These are phyloP conservation scores for Chelonus insularis DNA, from an alignment of 1,140 invertebrate species.

Conservation along the genomic window DNA sequence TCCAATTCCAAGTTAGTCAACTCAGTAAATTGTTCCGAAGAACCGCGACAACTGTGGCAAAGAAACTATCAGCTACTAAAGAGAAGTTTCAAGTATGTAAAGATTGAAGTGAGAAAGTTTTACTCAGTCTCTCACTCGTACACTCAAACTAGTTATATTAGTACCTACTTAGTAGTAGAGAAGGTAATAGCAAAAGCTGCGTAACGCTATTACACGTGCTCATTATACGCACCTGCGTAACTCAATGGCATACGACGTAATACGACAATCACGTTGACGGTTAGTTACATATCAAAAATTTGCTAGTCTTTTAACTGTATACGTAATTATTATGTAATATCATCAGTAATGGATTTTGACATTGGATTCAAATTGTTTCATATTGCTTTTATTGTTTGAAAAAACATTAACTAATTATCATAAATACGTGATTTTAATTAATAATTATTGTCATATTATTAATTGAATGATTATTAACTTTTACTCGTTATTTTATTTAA, in stretches of 20 bases:
- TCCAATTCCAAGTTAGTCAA: neutral
- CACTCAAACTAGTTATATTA: constrained; percentile 17
- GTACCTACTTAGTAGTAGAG: neutral
- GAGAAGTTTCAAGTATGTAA: neutral
- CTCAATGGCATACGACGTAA: constrained; percentile 25
- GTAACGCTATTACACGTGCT: constrained; percentile 26
- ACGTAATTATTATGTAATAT: neutral
- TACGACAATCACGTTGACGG: constrained; percentile 17
- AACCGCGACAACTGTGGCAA: neutral
- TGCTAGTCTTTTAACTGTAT: neutral
- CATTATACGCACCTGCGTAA: constrained; percentile 30
- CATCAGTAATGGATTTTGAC: no score
- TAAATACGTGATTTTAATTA: no score
- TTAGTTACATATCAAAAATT: neutral
- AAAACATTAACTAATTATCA: no score
- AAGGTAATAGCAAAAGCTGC: constrained; percentile 13
- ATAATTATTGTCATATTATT: no score
- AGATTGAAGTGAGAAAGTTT: constrained; percentile 20
- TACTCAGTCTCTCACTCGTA: neutral
- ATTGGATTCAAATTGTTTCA: no score
- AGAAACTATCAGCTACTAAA: constrained; percentile 7
- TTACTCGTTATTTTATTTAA: no score
- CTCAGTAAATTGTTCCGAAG: constrained; percentile 12
- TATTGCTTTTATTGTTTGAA: no score
- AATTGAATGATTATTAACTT: no score